Conservation (phyloP, 1,140 invertebrate species). For the Procambarus virginalis region DNA sequence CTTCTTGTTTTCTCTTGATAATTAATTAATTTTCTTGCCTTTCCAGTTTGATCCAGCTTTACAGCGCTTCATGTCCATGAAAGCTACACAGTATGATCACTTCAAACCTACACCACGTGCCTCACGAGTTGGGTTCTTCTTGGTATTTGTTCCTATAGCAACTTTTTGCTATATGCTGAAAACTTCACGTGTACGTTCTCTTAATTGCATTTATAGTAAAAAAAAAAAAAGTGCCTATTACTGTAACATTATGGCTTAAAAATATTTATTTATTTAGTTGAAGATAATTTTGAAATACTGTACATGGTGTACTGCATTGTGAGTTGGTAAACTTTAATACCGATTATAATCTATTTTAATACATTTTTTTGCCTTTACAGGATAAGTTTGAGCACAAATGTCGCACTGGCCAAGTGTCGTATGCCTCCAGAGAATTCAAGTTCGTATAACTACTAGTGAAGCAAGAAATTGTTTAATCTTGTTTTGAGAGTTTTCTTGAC, state of each 20-base stretch:
- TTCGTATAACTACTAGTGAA: neutral
- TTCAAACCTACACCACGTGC: conserved; percentile 19
- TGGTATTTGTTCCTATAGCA: neutral
- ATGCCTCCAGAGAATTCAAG: conserved; percentile 21
- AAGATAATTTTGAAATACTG: no score
- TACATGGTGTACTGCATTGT: no score
- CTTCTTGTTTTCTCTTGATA: no score
- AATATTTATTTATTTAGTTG: no score
- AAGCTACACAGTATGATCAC: conserved; percentile 4
- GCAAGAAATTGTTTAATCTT: neutral
- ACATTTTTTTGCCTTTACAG: conserved; percentile 14
- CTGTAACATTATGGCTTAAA: no score
- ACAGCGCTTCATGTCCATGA: conserved; percentile 47
- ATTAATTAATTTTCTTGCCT: neutral
- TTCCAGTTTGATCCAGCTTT: conserved; percentile 61
- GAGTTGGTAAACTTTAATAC: no score
- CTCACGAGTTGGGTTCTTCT: neutral
- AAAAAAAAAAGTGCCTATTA: no score
- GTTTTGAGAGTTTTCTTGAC: neutral
- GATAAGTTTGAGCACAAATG: conserved; percentile 7
- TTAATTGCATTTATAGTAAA: no score
- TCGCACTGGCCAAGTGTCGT: conserved; percentile 21
- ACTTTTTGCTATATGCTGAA: conserved; percentile 17
- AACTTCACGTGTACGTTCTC: conserved; percentile 1
- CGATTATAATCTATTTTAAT: neutral